Evolutionary conservation across 2,797 vertebrate species (phyloP), one percentile per base, ranked within the genome.

Genomic region (Chrosomus eos): DNA sequence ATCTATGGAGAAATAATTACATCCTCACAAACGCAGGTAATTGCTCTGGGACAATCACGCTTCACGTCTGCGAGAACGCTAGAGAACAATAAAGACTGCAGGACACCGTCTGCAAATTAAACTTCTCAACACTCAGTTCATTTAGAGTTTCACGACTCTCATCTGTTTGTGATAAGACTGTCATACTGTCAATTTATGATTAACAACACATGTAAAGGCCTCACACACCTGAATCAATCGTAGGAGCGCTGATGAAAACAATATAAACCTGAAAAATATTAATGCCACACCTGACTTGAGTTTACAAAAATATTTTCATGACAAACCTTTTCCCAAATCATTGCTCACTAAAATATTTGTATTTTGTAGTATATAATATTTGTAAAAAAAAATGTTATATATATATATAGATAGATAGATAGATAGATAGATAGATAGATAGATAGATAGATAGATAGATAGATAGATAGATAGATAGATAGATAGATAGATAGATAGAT

Each of bases 1-100:
- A 51, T 85, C 88, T 84, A 84, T 89, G 87, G 87, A 90, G 89
- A 87, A 87, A 87, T 90, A 92, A 94, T 93, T 88, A 84, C 80
- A 87, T 88, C 84, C 85, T 87, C 71, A 88, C 80, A 85, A 89
- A 92, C 78, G 86, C 71, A 2, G 78, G 86, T 88, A 87, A 91
- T 92, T 92, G 88, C 78, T 79, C 84, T 31, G 77, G 82, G 88
- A 89, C 88, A 83, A 88, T 88, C 84, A 81, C 6, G 78, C 76
- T 75, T 84, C 81, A 86, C 33, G 76, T 73, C 80, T 72, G 71
- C 38, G 7, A 88, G 78, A 64, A 77, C 72, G 82, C 77, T 84
- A 55, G 23, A 80, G 71, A 40, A 36, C 55, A 77, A 85, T 81
- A 85, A 87, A 62, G 28, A 8, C 43, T 45, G 26, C 26, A 64